phyloP scores from a whole-genome alignment of 2,113 vertebrate genomes.

The Syngnathus typhle region DNA sequence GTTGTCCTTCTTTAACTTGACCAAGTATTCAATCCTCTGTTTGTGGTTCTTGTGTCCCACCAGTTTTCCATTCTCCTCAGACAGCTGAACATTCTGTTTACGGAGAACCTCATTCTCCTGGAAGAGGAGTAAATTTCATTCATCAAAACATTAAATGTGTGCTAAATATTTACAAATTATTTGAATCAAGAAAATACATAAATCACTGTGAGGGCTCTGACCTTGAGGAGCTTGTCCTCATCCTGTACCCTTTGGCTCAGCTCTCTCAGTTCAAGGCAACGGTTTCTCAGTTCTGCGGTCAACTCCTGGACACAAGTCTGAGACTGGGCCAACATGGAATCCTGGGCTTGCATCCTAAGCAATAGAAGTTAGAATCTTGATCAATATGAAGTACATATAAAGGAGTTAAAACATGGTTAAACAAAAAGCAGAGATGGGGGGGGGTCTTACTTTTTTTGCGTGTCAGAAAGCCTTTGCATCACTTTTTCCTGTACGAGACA shows the following conservation, averaged over 20 bases:
- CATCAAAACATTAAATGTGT: neutral
- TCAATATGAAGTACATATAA: slow-evolving; percentile 1
- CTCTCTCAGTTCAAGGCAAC: slow-evolving; percentile 68
- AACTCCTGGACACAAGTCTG: slow-evolving; percentile 73
- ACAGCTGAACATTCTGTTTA: slow-evolving; percentile 79
- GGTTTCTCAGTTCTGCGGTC: slow-evolving; percentile 69
- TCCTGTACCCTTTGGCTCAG: slow-evolving; percentile 46
- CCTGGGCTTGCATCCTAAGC: slow-evolving; percentile 61
- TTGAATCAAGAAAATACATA: neutral
- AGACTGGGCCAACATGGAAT: slow-evolving; percentile 59
- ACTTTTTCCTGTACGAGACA: slow-evolving; percentile 54
- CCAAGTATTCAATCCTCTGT: slow-evolving; percentile 93
- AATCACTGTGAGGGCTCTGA: slow-evolving; percentile 20
- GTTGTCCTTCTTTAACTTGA: slow-evolving; percentile 90
- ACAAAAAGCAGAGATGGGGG: neutral
- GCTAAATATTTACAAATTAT: neutral
- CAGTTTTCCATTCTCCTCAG: slow-evolving; percentile 91
- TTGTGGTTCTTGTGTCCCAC: slow-evolving; percentile 90
- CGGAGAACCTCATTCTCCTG: slow-evolving; percentile 82
- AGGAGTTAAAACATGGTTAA: neutral
- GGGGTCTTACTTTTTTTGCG: slow-evolving; percentile 76
- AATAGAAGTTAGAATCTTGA: neutral
- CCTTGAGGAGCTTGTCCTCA: slow-evolving; percentile 65
- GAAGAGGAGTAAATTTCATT: slow-evolving; percentile 9
- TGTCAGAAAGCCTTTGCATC: slow-evolving; percentile 71